Evolutionary conservation across 2,113 vertebrate species (phyloP).

Genomic region (Capricornis sumatraensis): DNA sequence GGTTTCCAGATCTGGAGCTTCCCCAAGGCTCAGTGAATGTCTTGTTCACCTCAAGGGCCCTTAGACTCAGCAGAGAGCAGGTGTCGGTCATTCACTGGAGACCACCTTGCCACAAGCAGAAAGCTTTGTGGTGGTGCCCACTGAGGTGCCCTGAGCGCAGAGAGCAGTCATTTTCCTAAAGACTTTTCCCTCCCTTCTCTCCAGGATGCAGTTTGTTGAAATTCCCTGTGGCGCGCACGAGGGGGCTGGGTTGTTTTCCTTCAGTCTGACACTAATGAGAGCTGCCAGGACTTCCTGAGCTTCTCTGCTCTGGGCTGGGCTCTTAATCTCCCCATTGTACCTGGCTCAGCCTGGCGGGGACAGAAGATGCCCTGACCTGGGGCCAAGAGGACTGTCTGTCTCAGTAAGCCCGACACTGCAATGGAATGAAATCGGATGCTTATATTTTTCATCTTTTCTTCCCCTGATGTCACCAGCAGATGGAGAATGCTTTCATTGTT

Average conservation of each 20-base stretch:
- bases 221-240: conserved; percentile 30
- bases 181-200: too few relatives aligned
- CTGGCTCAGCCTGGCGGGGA: conserved; percentile 54
- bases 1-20: not conserved
- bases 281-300: conserved; percentile 43
- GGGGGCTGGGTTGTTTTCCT: conserved; percentile 41
- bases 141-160: fast-evolving
- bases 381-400: conserved; percentile 61
- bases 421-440: conserved; percentile 46
- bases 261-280: conserved; percentile 64
- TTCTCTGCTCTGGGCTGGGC: not conserved
- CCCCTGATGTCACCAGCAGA: conserved; percentile 73
- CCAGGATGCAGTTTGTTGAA: not conserved
- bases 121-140: not conserved
- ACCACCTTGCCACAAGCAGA: not conserved
- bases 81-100: not conserved
- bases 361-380: conserved; percentile 50
- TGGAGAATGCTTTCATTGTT: conserved; percentile 68
- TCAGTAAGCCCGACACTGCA: conserved; percentile 56
- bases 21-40: not conserved
- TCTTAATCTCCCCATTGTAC: conserved; percentile 66
- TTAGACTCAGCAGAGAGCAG: not conserved
- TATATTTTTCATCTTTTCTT: conserved; percentile 58
- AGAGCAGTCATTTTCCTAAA: not conserved
- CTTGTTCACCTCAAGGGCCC: not conserved